Evolutionary conservation across 2,113 vertebrate species (phyloP).

Genomic region (Phalacrocorax aristotelis): DNA sequence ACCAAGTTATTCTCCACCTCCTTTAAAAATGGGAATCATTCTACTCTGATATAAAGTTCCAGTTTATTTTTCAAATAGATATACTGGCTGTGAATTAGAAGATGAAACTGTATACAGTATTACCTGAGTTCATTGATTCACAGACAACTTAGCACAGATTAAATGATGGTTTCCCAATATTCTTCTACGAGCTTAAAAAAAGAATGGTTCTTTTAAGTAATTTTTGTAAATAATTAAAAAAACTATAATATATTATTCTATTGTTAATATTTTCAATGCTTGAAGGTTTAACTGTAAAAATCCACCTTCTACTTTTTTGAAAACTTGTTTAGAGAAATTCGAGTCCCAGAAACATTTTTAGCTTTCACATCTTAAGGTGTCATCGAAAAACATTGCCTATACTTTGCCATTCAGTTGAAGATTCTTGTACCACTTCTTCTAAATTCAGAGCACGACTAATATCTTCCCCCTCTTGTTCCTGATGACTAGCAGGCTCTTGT

Average conservation of each 20-base stretch:
- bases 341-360: neutral
- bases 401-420: conserved; percentile 82
- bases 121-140: conserved; percentile 77
- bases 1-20: neutral
- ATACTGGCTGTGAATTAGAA: conserved; percentile 34
- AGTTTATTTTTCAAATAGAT: conserved; percentile 25
- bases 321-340: neutral
- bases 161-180: conserved; percentile 17
- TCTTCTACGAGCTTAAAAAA: conserved; percentile 56
- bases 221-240: conserved; percentile 59
- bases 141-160: conserved; percentile 32
- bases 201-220: conserved; percentile 46
- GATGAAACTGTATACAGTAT: conserved; percentile 13
- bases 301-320: neutral
- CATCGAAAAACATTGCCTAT: conserved; percentile 83
- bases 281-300: conserved; percentile 43
- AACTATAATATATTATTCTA: conserved; percentile 48
- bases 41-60: conserved; percentile 18
- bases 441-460: conserved; percentile 76
- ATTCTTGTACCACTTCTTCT: conserved; percentile 82
- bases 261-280: conserved; percentile 27
- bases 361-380: neutral
- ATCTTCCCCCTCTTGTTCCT: conserved; percentile 75
- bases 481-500: conserved; percentile 65
- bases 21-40: conserved; percentile 46